A percentile compares a stretch with the other conserved stretches of the same genome.
These are phyloP conservation scores for Schizothorax lantsangensis DNA, from an alignment of 2,797 vertebrate genomes.

Conservation along the genomic window DNA sequence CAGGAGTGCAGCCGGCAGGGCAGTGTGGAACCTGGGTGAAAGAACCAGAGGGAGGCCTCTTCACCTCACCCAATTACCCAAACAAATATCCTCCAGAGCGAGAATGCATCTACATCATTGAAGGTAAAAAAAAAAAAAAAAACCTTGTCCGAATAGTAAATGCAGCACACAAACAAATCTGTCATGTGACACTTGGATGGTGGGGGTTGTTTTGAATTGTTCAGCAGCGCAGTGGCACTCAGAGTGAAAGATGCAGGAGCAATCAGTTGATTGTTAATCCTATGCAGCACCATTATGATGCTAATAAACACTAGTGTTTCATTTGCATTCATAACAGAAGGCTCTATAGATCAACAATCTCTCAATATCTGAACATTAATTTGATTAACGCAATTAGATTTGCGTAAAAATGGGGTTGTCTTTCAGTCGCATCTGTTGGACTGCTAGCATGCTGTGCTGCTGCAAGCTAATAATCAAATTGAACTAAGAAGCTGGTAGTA, in stretches of 20 bases:
- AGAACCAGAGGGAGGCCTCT: conserved; percentile 93
- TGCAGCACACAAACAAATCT: conserved; percentile 10
- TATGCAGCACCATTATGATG: not conserved
- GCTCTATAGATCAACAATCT: not conserved
- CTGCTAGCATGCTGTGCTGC: conserved; percentile 8
- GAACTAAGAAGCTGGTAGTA: not conserved
- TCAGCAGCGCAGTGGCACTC: not conserved
- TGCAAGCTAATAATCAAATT: not conserved
- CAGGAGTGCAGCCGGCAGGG: conserved; percentile 93
- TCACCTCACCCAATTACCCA: conserved; percentile 98
- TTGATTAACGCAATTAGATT: not conserved
- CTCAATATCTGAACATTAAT: not conserved
- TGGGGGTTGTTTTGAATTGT: conserved; percentile 26
- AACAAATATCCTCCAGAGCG: conserved; percentile 97
- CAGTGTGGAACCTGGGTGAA: conserved; percentile 99
- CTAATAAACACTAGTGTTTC: not conserved
- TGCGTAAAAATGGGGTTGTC: not conserved
- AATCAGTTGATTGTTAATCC: conserved; percentile 32
- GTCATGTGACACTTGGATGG: conserved; percentile 15
- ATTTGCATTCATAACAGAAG: conserved; percentile 20
- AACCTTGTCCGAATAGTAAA: not conserved
- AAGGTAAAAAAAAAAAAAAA: conserved; percentile 82
- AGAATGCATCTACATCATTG: conserved; percentile 99
- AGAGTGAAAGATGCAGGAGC: conserved; percentile 3
- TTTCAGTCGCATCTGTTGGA: not conserved